Evolutionary conservation across 2,113 vertebrate species (phyloP).

Genomic region (Coptodon rendalli): DNA sequence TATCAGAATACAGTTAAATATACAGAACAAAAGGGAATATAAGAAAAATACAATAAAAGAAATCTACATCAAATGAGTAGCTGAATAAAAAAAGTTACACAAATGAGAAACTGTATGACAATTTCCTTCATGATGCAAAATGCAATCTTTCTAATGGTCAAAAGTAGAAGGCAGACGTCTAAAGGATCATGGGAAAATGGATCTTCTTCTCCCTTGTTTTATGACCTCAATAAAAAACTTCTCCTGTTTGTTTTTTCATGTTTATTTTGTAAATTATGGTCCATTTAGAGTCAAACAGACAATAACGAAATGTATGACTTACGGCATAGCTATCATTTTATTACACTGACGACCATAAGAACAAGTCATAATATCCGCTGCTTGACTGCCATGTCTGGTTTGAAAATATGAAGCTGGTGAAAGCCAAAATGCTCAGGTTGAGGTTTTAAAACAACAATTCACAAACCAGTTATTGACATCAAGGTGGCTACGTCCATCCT

Average conservation of each 20-base stretch:
- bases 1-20: neutral
- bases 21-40: neutral
- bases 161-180: neutral
- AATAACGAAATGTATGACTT: neutral
- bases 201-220: neutral
- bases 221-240: neutral
- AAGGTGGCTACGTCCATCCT: accelerated
- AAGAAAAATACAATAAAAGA: neutral
- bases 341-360: neutral
- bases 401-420: neutral
- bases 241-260: neutral
- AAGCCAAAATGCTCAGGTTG: neutral
- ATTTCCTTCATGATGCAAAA: neutral
- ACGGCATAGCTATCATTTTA: neutral
- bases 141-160: neutral
- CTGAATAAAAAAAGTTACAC: neutral
- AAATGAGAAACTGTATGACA: neutral
- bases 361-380: neutral
- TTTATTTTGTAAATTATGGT: neutral
- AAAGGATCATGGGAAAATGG: neutral
- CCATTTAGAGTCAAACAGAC: neutral
- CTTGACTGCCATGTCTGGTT: neutral
- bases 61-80: neutral
- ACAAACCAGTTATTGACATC: neutral
- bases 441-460: neutral